A percentile compares a stretch with the other conserved stretches of the same genome.
Evolutionary conservation across 2,113 vertebrate genomes (phyloP).

Genomic region (Hyla sarda): DNA sequence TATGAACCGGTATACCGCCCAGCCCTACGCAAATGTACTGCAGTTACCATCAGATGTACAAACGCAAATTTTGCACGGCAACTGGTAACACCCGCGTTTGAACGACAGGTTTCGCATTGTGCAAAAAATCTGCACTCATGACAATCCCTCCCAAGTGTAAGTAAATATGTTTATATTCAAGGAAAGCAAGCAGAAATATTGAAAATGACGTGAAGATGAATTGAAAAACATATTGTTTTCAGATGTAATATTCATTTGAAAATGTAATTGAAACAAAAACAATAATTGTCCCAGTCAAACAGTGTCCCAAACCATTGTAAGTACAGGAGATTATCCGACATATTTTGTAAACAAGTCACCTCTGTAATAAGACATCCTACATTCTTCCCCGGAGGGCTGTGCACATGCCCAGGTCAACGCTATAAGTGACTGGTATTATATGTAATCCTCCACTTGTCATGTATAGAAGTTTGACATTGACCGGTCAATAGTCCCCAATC

Average conservation of each 20-base stretch:
- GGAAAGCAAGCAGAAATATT: neutral
- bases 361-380: neutral
- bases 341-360: conserved; percentile 1
- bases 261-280: neutral
- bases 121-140: no score
- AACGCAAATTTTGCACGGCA: no score
- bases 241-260: no score
- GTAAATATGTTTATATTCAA: neutral
- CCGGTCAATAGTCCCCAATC: conserved; percentile 9
- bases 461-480: conserved; percentile 22
- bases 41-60: no score
- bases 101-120: no score
- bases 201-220: neutral
- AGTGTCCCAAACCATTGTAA: neutral
- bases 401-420: neutral
- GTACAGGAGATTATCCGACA: neutral
- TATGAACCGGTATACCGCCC: no score
- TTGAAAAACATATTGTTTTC: neutral
- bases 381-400: conserved; percentile 8
- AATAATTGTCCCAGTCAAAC: neutral
- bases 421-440: conserved; percentile 25
- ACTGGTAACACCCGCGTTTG: no score
- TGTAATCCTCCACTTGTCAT: conserved; percentile 26
- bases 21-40: no score
- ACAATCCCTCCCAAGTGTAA: neutral